These are phyloP conservation scores for Brachionus angularis DNA, from an alignment of 1,140 invertebrate genomes.

Conservation along the genomic window DNA sequence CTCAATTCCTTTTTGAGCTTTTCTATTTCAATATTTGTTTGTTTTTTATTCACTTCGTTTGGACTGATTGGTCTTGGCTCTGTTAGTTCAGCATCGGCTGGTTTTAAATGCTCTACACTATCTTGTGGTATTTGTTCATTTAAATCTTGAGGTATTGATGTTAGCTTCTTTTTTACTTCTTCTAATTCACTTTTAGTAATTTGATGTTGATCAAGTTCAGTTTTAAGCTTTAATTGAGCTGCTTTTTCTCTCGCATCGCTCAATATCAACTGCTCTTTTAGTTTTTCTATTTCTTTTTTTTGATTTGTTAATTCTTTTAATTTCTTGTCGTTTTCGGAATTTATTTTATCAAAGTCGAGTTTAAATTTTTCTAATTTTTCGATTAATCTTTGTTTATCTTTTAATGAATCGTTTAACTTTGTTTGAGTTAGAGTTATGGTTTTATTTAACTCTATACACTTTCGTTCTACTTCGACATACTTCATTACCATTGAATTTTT, in stretches of 20 bases:
- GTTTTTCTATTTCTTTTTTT: conserved; percentile 26
- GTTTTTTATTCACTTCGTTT: background rate
- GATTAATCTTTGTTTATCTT: conserved; percentile 28
- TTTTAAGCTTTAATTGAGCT: background rate
- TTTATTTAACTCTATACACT: conserved; percentile 35
- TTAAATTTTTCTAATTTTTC: background rate
- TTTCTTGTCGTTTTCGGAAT: conserved; percentile 7
- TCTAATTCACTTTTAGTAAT: conserved; percentile 1
- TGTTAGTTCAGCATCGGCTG: background rate
- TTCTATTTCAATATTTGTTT: conserved; percentile 10
- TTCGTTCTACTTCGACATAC: conserved; percentile 27
- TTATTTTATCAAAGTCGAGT: background rate
- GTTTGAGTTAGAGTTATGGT: conserved; percentile 6
- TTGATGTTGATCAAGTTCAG: background rate
- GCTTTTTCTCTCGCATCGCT: conserved; percentile 30
- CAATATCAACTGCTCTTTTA: conserved; percentile 20
- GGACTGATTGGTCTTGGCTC: background rate
- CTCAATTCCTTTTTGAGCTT: conserved; percentile 13
- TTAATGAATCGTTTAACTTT: conserved; percentile 15
- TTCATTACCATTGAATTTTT: conserved; percentile 43
- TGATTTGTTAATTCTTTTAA: background rate
- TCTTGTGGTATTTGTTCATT: too few species aligned
- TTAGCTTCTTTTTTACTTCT: background rate
- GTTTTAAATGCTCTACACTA: background rate
- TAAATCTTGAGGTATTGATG: background rate